Evolutionary conservation across 1,140 invertebrate species (phyloP), one percentile per base, ranked within the genome.

Genomic region (Diprion similis): DNA sequence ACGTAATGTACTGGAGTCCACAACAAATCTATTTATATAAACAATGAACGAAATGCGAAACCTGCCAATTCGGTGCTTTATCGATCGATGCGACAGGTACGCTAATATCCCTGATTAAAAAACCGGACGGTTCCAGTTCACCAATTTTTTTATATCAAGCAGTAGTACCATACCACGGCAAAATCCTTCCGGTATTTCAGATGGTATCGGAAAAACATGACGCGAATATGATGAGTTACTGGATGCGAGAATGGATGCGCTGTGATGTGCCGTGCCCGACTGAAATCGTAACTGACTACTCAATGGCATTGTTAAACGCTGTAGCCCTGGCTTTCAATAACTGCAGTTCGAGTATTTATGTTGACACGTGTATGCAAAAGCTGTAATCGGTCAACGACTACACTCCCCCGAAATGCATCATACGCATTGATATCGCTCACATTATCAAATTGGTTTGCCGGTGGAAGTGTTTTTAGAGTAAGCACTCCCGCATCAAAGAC

Each of bases 381-480:
- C 10, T 59, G 10, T 8, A 59, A 13, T n/a, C 10, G 10, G 11
- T n/a, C 10, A 13, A 59, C 51, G 51, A 13, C 11, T 59, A 13
- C 51, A n/a, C 11, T n/a, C n/a, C 51, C 51, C n/a, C 51, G 8
- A 13, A 59, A 2, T n/a, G 51, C n/a, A 59, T 73, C 51, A 64
- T 80, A 11, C 65, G 75, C 2, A 74, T 78, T 18, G 77, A 79
- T 19, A 78, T 78, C 15, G 75, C 78, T 0, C 75, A 78, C 66
- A 48, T 79, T 1, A 78, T 79, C 3, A 75, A 78, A 51, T 19
- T 66, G 11, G 71, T 79, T 7, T 46, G 72, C 4, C 46, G 74
- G 13, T 78, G 77, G 73, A 68, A 68, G 45, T 78, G 75, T 47
- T 78, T 79, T 45, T 45, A 72, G 0, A 19, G 70, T n/a, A 59